Conservation (phyloP, 2,888 invertebrate species). For the Parnassius glacialis region DNA sequence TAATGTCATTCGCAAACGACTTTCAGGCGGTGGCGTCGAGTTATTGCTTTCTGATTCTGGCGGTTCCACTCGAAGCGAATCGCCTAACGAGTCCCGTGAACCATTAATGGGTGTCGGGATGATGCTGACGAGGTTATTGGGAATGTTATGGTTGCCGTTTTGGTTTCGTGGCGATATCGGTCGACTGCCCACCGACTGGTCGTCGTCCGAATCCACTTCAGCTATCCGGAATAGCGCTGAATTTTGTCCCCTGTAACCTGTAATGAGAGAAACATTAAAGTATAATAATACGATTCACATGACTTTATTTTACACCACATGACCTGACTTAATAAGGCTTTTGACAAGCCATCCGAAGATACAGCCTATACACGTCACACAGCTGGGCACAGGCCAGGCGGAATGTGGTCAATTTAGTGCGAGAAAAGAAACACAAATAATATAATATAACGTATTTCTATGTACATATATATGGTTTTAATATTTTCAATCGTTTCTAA, state of each 20-base stretch:
- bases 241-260: conserved; percentile 73
- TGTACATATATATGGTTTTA: too few relatives aligned
- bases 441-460: too few relatives aligned
- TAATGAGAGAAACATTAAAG: not conserved
- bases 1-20: conserved; percentile 45
- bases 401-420: too few relatives aligned
- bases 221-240: conserved; percentile 74
- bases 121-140: conserved; percentile 76
- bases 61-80: conserved; percentile 56
- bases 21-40: conserved; percentile 48
- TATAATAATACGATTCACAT: too few relatives aligned
- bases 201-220: conserved; percentile 84
- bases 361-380: too few relatives aligned
- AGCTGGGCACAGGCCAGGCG: too few relatives aligned
- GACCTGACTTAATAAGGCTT: too few relatives aligned
- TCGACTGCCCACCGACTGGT: conserved; percentile 69
- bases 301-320: too few relatives aligned
- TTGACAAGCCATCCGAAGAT: too few relatives aligned
- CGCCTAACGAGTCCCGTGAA: conserved; percentile 67
- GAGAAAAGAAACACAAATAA: too few relatives aligned
- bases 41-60: conserved; percentile 47
- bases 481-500: too few relatives aligned
- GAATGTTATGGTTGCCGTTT: conserved; percentile 47
- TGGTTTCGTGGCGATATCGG: conserved; percentile 63
- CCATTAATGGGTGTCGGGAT: conserved; percentile 82